Base-by-base conservation (phyloP, 2,113 vertebrate genomes). In the Ciconia maguari region DNA sequence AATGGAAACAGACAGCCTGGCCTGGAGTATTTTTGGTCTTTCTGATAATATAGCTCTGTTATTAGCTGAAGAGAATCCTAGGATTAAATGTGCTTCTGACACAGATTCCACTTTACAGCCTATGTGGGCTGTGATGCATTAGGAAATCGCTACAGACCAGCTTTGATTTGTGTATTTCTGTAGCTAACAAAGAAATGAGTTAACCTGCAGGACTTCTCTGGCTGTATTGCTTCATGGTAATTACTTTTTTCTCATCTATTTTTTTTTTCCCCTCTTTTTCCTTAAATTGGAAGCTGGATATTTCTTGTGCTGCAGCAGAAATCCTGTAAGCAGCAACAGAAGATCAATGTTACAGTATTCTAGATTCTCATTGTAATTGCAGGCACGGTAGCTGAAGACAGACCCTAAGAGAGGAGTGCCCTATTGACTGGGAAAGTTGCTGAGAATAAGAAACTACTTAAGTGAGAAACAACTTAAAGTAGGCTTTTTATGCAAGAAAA, bases 71-170 rank as follows among this genome's bases (percentile, higher is more conserved):
- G 68, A 76, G 72, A 97, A 89, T 97, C 77, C 79, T 52, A 20
- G 34, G 94, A 97, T 97, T 96, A 97, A 94, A 96, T 72, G 75
- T 36, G 81, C 82, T 95, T 96, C 94, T 95, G 93, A 79, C 95
- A 94, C 66, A 94, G 91, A 95, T 96, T 96, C 80, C 60, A 62
- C 49, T 94, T 86, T 24, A 46, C 83, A 90, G 77, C 46, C 46
- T 55, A 11, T 24, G 54, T 76, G 74, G 64, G 41, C 82, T 95
- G 83, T 49, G 51, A 54, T 91, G 84, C 7, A 7, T 76, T 94
- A 74, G 87, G 81, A 83, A 91, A 89, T 87, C 41, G 8, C 24
- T 30, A 30, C 41, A 71, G 69, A 66, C 11, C 52, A 51, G 71
- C 46, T 88, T 68, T 84, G 49, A 66, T 70, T 66, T 78, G 25